Conservation (phyloP, 2,888 invertebrate genomes). For the Neoitamus cyanurus region DNA sequence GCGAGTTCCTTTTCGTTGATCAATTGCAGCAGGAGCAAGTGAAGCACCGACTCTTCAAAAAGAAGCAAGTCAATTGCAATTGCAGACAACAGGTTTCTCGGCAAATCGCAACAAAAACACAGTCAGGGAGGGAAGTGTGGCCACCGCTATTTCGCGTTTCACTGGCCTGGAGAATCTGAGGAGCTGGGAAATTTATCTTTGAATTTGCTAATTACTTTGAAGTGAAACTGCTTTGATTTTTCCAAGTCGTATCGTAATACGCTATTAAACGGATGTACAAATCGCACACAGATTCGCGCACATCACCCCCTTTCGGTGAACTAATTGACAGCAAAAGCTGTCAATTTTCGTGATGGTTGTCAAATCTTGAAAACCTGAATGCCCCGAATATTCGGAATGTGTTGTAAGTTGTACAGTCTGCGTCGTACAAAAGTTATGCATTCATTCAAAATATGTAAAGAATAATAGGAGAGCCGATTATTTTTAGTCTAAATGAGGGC, state of each 20-base stretch:
- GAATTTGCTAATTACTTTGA: background rate
- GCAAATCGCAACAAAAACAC: constrained; percentile 17
- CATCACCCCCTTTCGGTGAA: background rate
- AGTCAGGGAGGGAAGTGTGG: no score
- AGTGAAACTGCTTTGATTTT: background rate
- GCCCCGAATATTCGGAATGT: background rate
- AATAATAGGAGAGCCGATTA: no score
- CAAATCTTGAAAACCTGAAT: background rate
- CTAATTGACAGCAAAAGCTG: background rate
- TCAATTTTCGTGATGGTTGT: background rate
- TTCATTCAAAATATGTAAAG: no score
- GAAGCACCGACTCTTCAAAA: background rate
- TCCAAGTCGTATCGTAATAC: background rate
- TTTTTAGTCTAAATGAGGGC: no score
- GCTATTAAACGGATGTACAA: background rate
- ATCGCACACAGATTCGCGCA: background rate
- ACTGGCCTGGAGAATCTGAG: background rate
- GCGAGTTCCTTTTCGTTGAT: background rate
- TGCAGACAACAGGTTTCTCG: constrained; percentile 24
- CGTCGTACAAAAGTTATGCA: no score
- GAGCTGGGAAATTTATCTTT: background rate
- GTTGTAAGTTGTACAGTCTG: background rate
- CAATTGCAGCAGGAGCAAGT: background rate
- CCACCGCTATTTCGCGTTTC: background rate
- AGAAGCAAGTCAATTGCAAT: constrained; percentile 20